Conservation (phyloP, 2,888 invertebrate genomes). For the Lasioglossum calceatum region DNA sequence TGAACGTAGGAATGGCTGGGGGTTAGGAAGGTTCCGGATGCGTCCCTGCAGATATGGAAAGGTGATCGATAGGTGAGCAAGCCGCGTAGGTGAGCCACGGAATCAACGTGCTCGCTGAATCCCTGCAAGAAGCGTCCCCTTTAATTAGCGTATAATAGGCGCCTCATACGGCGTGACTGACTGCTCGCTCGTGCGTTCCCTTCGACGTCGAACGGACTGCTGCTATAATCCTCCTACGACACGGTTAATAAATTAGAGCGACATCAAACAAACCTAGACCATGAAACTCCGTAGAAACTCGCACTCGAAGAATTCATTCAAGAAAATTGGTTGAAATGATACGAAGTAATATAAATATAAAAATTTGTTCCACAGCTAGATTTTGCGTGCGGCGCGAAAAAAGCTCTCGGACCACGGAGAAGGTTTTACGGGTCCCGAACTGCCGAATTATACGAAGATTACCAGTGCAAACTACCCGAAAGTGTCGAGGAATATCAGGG, state of each 20-base stretch:
- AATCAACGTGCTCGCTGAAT: slow-evolving; percentile 24
- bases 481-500: neutral
- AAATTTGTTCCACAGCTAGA: neutral
- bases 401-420: neutral
- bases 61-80: slow-evolving; percentile 42
- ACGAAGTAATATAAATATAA: neutral
- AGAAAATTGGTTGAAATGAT: neutral
- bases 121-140: slow-evolving; percentile 61
- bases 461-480: slow-evolving; percentile 3
- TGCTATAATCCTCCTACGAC: neutral
- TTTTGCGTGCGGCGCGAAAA: neutral
- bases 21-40: neutral
- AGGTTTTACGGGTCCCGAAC: slow-evolving; percentile 1
- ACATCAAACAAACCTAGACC: neutral
- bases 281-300: neutral
- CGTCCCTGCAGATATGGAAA: slow-evolving; percentile 11
- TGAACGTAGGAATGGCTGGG: neutral
- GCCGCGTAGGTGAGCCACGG: slow-evolving; percentile 43
- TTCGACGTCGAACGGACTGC: neutral
- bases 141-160: slow-evolving; percentile 76
- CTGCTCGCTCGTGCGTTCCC: slow-evolving; percentile 34
- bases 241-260: neutral
- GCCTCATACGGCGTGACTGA: slow-evolving; percentile 62
- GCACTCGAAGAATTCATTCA: neutral
- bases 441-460: slow-evolving; percentile 21